phyloP scores from a whole-genome alignment of 2,113 vertebrate genomes.

The Antechinus flavipes region DNA sequence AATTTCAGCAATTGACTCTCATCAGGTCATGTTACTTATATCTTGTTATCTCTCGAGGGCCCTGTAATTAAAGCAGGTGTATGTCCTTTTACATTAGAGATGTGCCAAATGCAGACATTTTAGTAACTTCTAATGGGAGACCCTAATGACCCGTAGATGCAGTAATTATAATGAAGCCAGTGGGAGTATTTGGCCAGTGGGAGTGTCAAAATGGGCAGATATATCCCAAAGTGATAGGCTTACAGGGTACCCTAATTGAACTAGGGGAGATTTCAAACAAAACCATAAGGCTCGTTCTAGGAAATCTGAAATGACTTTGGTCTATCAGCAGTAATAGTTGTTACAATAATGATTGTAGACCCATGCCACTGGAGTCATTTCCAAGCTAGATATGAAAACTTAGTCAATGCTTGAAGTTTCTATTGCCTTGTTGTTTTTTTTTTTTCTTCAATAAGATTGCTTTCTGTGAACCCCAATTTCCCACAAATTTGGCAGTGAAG shows the following conservation, averaged over 20 bases:
- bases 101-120: conserved; percentile 55
- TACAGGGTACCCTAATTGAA: neutral
- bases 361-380: neutral
- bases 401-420: neutral
- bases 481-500: neutral
- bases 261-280: conserved; percentile 15
- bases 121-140: conserved; percentile 34
- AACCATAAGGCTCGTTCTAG: neutral
- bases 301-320: neutral
- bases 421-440: neutral
- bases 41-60: conserved; percentile 60
- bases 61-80: conserved; percentile 69
- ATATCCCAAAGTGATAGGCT: conserved; percentile 31
- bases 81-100: conserved; percentile 70
- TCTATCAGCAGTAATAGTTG: neutral
- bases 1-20: conserved; percentile 66
- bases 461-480: neutral
- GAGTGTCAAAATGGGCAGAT: conserved; percentile 42
- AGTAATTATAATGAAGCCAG: conserved; percentile 54
- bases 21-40: conserved; percentile 71
- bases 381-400: neutral
- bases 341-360: neutral
- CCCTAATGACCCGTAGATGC: conserved; percentile 46
- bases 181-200: conserved; percentile 46
- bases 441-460: neutral